Base-by-base conservation (phyloP, 2,113 vertebrate genomes). In the Axis porcinus region DNA sequence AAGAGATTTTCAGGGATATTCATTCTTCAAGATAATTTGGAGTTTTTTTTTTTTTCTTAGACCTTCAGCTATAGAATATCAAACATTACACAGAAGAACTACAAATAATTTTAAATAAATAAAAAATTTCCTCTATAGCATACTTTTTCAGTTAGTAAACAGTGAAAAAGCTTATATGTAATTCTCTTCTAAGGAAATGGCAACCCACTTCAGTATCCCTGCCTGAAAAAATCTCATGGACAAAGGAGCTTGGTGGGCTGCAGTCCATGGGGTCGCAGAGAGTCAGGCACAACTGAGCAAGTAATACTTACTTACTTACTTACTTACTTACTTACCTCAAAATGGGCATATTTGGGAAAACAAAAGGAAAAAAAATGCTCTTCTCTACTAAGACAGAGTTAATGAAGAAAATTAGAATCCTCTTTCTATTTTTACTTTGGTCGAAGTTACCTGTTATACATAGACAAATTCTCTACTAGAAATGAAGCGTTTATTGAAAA, bases 401-500 rank as follows among this genome's bases (percentile, higher is more conserved):
- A 67, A 70, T 78, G 62, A 84, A 92, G 83, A 74, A 3, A 84
- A 91, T 67, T 83, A 30, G 27, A 87, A 3, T 88, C 1, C 12
- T 76, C 40, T 33, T 92, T 47, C 50, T 76, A 17, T 85, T 74
- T 95, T 23, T 83, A 55, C 5, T 86, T 6, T 54, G 47, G 47
- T 58, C 15, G 2, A 95, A 92, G 43, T 67, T 58, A 86, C 57
- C 67, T 86, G 17, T 57, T 57, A 47, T n/a, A 86, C 14, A 86
- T 15, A 57, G 36, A 85, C 9, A 90, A 62, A 93, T 85, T 45
- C 7, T 93, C 7, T 85, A 36, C 14, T 21, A 40, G 15, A 90
- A 84, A 28, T 67, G 25, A 67, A 55, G 15, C 16, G 6, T 84
- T 47, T 94, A 45, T 40, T 96, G 62, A 87, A 93, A 93, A 93